Base-by-base conservation (phyloP, 2,113 vertebrate species). In the Ondatra zibethicus region DNA sequence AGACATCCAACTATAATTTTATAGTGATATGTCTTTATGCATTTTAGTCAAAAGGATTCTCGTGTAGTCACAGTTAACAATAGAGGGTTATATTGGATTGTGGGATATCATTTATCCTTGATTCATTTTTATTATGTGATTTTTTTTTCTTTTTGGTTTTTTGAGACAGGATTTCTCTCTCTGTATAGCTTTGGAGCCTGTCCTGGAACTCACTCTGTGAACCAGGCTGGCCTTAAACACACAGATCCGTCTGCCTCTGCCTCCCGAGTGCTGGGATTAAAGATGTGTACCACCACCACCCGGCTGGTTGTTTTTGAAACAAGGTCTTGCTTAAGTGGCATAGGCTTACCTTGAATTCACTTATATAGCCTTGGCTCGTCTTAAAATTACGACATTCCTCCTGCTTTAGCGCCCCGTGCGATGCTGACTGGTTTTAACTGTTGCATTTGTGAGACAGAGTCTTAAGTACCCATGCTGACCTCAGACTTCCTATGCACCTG, bases 1-100 rank as follows among this genome's bases (percentile, higher is more conserved):
- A 47, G n/a, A 9, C 1, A 0, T 66, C 76, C 55, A 47, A 0
- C 0, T 76, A 68, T 87, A 10, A 0, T 85, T 95, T 85, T 68
- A 70, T 36, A 3, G 47, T 91, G 93, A 70, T 11, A 17, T 9
- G 33, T 10, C n/a, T 89, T 81, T 50, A 86, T 84, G 90, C 52
- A 92, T 88, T 16, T 11, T 0, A 0, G 16, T 23, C 0, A 5
- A 4, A 84, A 94, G 70, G 47, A 75, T 95, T 95, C 95, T 92
- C 47, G 76, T 42, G 27, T 82, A 73, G 36, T 94, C 89, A 66
- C 36, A 52, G 50, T 3, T 45, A 39, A 89, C 39, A 29, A 5
- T 94, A 88, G 47, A 50, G 52, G 16, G 76, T 39, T 25, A 14
- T 81, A 91, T 0, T 93, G 47, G n/a, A 89, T 13, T 31, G 0